Evolutionary conservation across 2,888 invertebrate species (phyloP), one percentile per base, ranked within the genome.

Genomic region (Macaria notata): DNA sequence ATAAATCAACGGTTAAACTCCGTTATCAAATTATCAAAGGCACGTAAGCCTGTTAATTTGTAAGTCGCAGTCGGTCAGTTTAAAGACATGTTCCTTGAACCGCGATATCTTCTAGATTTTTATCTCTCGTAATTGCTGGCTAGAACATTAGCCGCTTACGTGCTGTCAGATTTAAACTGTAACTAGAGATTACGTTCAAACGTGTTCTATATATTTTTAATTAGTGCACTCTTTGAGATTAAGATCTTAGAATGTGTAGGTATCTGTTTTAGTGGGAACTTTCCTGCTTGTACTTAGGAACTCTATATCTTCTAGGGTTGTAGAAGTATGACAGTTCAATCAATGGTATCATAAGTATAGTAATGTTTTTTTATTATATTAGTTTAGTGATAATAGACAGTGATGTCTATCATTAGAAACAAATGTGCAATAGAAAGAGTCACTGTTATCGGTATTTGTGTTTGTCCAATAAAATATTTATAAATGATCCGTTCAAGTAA

Each of bases 11-110:
- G 65, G 68, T 68, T 64, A 73, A 76, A 72, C 80, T 73, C 79
- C 76, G 89, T 89, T 90, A 91, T 91, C 90, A 90, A 87, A 89
- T 87, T 88, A 91, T 90, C 90, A 88, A 85, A 84, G 76, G 80
- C 88, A 89, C 90, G 89, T 88, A 81, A 83, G 84, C 75, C 81
- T 56, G 62, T 88, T 88, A 88, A 89, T 88, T 89, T 86, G 76
- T 72, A 75, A 61, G 50, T 59, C 58, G 47, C 61, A 76, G 84
- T 76, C 88, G 89, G 89, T 86, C 86, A 86, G 81, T 79, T 80
- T 82, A 83, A 86, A 88, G 86, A 82, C 82, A 79, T 81, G 83
- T 89, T 88, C 87, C 84, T 78, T 84, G 89, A 87, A 88, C 76
- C 75, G 76, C 70, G 74, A 73, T 71, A 71, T 65, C 73, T 68